Evolutionary conservation across 92 coral and sea anemone species (phyloP), one percentile per base, ranked within the genome.

Genomic region (Epizoanthus stellaris): DNA sequence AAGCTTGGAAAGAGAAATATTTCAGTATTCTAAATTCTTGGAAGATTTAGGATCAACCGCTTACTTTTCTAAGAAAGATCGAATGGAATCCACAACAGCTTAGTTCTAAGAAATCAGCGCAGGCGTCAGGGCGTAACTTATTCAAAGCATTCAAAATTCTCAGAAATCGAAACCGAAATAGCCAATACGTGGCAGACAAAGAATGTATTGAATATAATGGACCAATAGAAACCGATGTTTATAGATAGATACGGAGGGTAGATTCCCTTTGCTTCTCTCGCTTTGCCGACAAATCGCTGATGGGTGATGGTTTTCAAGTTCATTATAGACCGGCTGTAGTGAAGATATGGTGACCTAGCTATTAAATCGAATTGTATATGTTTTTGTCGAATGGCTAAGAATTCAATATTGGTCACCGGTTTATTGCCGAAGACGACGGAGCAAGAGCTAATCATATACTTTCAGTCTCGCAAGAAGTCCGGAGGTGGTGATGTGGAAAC

Each of bases 401-500:
- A 25, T 6, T 12, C 83, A 40, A 65, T 82, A 47, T 53, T 87
- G 19, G 87, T 87, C 15, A 73, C 45, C 53, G 87, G 80, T 39
- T 53, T 87, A n/a, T 38, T 59, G 9, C 75, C 76, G 5, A 42
- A 43, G 6, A 74, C 86, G n/a, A 36, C 75, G 17, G 76, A 81
- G 40, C 21, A 57, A 5, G 85, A 85, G 8, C 42, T 87, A n/a
- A 60, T 70, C 34, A 59, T 72, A 17, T 74, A 72, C 65, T 87
- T 87, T 54, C 86, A 87, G 47, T 72, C 79, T 38, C 25, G 20
- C 3, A 81, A 21, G 72, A 73, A 73, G 19, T 81, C 90, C 75
- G 90, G 90, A 8, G 90, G 87, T 10, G 90, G 90, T 13, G 87
- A 87, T 60, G 72, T 81, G 7, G 87, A 81, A 38, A 73, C 36